Base-by-base conservation (phyloP, 2,797 vertebrate genomes). In the Huso huso region DNA sequence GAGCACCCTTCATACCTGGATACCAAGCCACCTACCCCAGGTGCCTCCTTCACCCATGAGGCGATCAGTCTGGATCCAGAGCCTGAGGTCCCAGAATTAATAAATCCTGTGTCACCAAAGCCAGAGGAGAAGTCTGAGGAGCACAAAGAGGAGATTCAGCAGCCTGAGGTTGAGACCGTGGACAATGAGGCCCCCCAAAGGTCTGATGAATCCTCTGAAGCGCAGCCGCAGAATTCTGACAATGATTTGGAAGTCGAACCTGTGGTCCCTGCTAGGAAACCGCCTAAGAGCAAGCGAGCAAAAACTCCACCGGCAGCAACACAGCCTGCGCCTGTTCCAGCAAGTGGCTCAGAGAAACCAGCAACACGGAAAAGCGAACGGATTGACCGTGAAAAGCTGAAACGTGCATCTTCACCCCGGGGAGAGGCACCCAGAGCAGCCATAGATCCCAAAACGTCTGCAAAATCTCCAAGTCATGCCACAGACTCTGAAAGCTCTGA, bases 351-450 rank as follows among this genome's bases (percentile, higher is more conserved):
- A 0, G 93, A 96, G 76, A 99, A 97, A 77, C 94, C 95, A 0
- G 92, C 92, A 72, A 98, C 92, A 0, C 89, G 97, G 63, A 99
- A 98, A 79, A 99, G 97, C 1, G 95, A 98, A 81, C 86, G 97
- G 53, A 99, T 99, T 72, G 97, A 99, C 79, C 87, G 84, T 66
- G 96, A 98, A 72, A 99, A 97, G 71, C 89, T 97, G 3, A 99
- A 94, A 84, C 85, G 93, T 49, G 92, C 94, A 0, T 90, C 71
- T 52, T 98, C 95, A 69, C 94, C 96, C 60, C 91, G 93, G 18
- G 93, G 89, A 67, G 95, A 98, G 66, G 77, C 78, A 5, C 85
- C 86, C 69, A 98, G 95, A 74, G 68, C 79, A 0, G 83, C 88
- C 73, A 79, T 86, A 67, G 91, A 92, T 58, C 82, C 84, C 0